phyloP scores from a whole-genome alignment of 2,888 invertebrate species.

The Drosophila acutilabella region DNA sequence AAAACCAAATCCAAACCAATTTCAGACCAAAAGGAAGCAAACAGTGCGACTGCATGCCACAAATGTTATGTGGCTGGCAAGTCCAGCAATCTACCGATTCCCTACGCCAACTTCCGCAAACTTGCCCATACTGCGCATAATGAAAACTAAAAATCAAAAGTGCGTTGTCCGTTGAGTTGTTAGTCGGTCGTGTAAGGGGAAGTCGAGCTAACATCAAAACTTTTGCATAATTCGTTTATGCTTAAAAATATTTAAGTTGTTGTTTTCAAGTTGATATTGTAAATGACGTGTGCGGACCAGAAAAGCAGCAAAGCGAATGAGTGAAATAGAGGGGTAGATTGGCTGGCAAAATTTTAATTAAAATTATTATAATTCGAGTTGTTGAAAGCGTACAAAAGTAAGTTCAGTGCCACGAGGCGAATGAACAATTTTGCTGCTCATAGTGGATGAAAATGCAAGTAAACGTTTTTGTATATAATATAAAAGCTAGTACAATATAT shows the following conservation, averaged over 20 bases:
- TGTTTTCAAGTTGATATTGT: slow-evolving; percentile 48
- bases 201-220: slow-evolving; percentile 71
- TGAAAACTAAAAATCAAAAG: slow-evolving; percentile 79
- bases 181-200: not conserved
- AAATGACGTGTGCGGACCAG: slow-evolving; percentile 41
- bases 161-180: slow-evolving; percentile 42
- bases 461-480: slow-evolving; percentile 5
- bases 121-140: slow-evolving; percentile 41
- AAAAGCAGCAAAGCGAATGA: not conserved
- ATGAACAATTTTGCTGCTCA: slow-evolving; percentile 39
- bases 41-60: slow-evolving; percentile 61
- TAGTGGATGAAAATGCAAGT: slow-evolving; percentile 25
- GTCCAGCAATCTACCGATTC: slow-evolving; percentile 1
- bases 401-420: slow-evolving; percentile 28
- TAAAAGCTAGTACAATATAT: slow-evolving; percentile 9
- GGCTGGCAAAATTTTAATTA: slow-evolving; percentile 71
- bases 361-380: slow-evolving; percentile 75
- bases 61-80: slow-evolving; percentile 66
- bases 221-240: slow-evolving; percentile 80
- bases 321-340: not conserved
- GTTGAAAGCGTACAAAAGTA: slow-evolving; percentile 34
- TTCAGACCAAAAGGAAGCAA: slow-evolving; percentile 7
- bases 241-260: slow-evolving; percentile 76
- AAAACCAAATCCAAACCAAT: slow-evolving; percentile 23
- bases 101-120: not conserved